Evolutionary conservation across 2,113 vertebrate species (phyloP).

Genomic region (Brachionichthys hirsutus): DNA sequence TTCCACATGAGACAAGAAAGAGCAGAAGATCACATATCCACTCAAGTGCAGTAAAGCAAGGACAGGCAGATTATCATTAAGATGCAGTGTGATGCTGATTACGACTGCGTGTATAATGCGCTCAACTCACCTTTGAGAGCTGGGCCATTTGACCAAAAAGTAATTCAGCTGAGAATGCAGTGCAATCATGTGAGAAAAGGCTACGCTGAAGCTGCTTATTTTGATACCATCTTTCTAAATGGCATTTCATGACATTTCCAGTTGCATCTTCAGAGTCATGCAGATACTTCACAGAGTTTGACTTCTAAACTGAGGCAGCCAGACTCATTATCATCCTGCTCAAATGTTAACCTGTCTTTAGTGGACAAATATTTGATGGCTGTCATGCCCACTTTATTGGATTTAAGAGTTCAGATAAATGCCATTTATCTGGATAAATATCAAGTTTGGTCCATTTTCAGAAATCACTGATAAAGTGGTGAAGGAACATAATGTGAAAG

Average conservation of each 20-base stretch:
- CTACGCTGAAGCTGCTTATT: constrained; percentile 28
- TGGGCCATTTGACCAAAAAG: constrained; percentile 53
- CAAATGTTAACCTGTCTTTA: constrained; percentile 42
- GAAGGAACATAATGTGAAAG: background rate
- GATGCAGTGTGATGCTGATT: constrained; percentile 61
- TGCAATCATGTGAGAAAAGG: constrained; percentile 53
- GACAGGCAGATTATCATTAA: constrained; percentile 44
- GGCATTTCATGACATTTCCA: constrained; percentile 52
- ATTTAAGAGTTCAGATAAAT: constrained; percentile 13
- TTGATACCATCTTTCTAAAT: constrained; percentile 53
- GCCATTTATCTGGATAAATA: constrained; percentile 24
- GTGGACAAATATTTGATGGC: constrained; percentile 15
- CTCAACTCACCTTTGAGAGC: constrained; percentile 52
- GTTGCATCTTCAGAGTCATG: constrained; percentile 35
- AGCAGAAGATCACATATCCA: constrained; percentile 21
- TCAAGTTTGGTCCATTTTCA: background rate
- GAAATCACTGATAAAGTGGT: background rate
- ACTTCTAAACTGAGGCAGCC: constrained; percentile 4
- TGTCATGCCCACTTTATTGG: background rate
- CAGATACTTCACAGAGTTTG: constrained; percentile 21
- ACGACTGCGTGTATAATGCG: constrained; percentile 54
- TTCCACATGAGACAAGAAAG: constrained; percentile 11
- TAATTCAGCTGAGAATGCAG: constrained; percentile 49
- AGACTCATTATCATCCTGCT: constrained; percentile 33
- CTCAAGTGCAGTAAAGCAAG: constrained; percentile 55